phyloP scores from a whole-genome alignment of 2,888 invertebrate genomes.

The Drosophila seclusa region DNA sequence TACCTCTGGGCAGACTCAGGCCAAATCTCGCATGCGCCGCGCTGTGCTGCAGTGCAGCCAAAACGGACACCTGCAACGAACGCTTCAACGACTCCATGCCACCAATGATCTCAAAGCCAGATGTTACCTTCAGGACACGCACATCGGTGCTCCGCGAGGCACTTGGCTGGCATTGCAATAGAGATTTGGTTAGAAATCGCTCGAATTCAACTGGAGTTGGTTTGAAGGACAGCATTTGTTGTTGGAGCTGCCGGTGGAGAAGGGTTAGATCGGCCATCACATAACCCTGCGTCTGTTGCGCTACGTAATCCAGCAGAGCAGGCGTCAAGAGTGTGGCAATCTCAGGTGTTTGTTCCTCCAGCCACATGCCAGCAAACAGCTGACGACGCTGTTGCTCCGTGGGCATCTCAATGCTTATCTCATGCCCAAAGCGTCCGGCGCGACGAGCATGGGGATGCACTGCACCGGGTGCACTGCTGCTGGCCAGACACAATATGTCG shows the following conservation, averaged over 20 bases:
- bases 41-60: conserved; percentile 87
- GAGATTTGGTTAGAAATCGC: conserved; percentile 15
- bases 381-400: conserved; percentile 84
- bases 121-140: conserved; percentile 82
- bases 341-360: conserved; percentile 26
- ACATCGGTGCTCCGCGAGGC: conserved; percentile 85
- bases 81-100: conserved; percentile 86
- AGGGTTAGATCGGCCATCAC: conserved; percentile 86
- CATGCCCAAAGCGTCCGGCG: conserved; percentile 86
- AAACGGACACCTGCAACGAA: conserved; percentile 86
- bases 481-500: conserved; percentile 86
- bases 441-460: conserved; percentile 86
- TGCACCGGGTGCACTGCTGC: conserved; percentile 85
- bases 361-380: conserved; percentile 83
- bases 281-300: conserved; percentile 86
- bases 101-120: conserved; percentile 86
- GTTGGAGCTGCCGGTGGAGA: conserved; percentile 84
- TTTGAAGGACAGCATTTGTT: conserved; percentile 50
- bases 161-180: conserved; percentile 74
- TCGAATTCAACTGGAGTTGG: conserved; percentile 24
- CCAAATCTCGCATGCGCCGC: conserved; percentile 86
- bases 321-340: conserved; percentile 21
- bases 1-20: conserved; percentile 86
- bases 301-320: conserved; percentile 75
- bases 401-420: conserved; percentile 86